Conservation (phyloP, 1,140 invertebrate species). For the Bombyx mandarina region DNA sequence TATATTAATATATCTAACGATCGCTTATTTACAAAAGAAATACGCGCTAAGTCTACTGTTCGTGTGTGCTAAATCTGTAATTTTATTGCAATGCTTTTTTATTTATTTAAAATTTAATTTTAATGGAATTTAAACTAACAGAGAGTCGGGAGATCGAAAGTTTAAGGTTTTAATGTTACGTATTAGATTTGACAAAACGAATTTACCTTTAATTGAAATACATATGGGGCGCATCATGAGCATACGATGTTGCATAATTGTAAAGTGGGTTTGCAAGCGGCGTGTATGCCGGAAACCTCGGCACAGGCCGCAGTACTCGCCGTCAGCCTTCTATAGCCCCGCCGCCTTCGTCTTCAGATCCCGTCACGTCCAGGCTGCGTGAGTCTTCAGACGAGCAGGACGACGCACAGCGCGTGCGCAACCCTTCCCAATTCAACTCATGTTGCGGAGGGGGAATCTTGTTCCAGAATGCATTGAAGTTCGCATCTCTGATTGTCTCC, state of each 20-base stretch:
- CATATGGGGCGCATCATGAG: constrained; percentile 31
- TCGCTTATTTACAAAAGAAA: too few relatives aligned
- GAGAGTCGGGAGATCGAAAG: too few relatives aligned
- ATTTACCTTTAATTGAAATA: constrained; percentile 24
- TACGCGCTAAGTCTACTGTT: too few relatives aligned
- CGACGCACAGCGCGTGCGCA: constrained; percentile 36
- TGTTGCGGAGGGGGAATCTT: constrained; percentile 46
- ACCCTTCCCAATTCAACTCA: constrained; percentile 43
- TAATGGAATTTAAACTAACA: too few relatives aligned
- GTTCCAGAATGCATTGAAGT: constrained; percentile 65
- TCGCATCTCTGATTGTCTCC: constrained; percentile 50
- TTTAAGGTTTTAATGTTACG: too few relatives aligned
- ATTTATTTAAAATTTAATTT: too few relatives aligned
- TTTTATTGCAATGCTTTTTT: too few relatives aligned
- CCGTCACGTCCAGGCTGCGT: constrained; percentile 64
- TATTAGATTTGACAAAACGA: too few relatives aligned
- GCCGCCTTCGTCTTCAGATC: constrained; percentile 59
- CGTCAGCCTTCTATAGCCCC: constrained; percentile 57
- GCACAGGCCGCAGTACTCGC: constrained; percentile 65
- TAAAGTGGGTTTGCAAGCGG: constrained; percentile 34
- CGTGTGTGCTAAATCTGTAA: too few relatives aligned
- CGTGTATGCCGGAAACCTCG: constrained; percentile 51
- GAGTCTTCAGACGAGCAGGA: constrained; percentile 64
- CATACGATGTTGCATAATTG: constrained; percentile 33
- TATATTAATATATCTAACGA: not conserved